Evolutionary conservation across 2,113 vertebrate genomes (phyloP), one percentile per base, ranked within the genome.

Genomic region (Prionailurus bengalensis): DNA sequence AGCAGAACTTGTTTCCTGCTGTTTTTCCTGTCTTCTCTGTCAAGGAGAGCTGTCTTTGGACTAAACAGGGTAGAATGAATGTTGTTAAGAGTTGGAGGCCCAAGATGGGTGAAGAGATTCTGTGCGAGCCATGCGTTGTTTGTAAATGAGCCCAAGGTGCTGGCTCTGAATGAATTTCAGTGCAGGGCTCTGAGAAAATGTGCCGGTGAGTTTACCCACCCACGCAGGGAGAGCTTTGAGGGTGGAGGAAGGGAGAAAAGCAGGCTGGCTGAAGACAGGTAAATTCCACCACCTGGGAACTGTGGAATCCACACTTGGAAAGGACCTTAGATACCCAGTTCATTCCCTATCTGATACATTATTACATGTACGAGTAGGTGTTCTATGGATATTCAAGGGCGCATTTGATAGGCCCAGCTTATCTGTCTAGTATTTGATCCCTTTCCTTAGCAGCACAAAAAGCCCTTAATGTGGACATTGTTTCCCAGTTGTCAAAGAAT

Each of bases 11-110:
- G 68, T 93, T 48, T 82, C 55, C 31, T 93, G 31, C 74, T 51
- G 39, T 93, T 71, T 95, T 81, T 78, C 42, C 74, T 91, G 90
- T 95, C 93, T 97, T 90, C 82, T 91, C 87, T 97, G 97, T 89
- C 87, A 84, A 66, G 82, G 93, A 94, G 78, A 94, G 63, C 94
- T 92, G 91, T 97, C 95, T 95, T 74, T 80, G 88, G 33, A 85
- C 88, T 87, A 58, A 95, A 80, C 14, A 95, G 91, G 91, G 78
- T 74, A 85, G 83, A 81, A 65, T 25, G 79, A 95, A 97, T 55
- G 94, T 95, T 87, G 95, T 88, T 89, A 97, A 89, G 94, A 86
- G 91, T 94, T 86, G 92, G 91, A 92, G 89, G 58, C 63, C 51
- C 58, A 70, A 92, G 91, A 92, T 95, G 70, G 89, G 96, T 70